Conservation (phyloP, 2,888 invertebrate species). For the Thymelicus lineola region DNA sequence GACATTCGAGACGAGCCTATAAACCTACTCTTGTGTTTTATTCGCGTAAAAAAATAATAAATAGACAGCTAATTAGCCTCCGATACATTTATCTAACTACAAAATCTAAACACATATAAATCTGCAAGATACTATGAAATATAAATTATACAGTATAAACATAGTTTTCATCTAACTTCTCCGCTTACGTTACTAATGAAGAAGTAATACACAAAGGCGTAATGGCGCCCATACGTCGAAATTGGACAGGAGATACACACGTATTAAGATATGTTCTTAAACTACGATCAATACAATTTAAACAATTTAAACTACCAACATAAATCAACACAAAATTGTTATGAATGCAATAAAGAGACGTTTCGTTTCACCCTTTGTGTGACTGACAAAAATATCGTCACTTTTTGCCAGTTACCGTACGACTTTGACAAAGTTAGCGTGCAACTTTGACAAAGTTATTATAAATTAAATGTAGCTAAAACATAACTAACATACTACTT, state of each 20-base stretch:
- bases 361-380: background rate
- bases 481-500: slow-evolving; percentile 1
- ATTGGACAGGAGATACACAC: slow-evolving; percentile 24
- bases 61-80: slow-evolving; percentile 51
- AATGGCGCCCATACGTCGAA: slow-evolving; percentile 4
- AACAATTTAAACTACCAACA: background rate
- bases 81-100: slow-evolving; percentile 47
- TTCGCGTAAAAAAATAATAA: slow-evolving; percentile 58
- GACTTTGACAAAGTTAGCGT: background rate
- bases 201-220: slow-evolving; percentile 19
- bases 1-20: slow-evolving; percentile 2
- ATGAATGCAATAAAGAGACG: too few relatives aligned
- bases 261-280: slow-evolving; percentile 14
- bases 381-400: background rate
- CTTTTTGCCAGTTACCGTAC: background rate
- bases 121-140: slow-evolving; percentile 30
- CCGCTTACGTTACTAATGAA: slow-evolving; percentile 16
- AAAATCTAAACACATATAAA: slow-evolving; percentile 37
- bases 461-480: background rate
- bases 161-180: slow-evolving; percentile 23
- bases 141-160: slow-evolving; percentile 33
- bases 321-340: background rate
- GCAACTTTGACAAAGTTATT: background rate
- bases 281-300: slow-evolving; percentile 2
- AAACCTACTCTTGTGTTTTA: slow-evolving; percentile 12